Percentiles rank a stretch among this genome's conserved stretches.
Evolutionary conservation across 92 coral and sea anemone species (phyloP).

Genomic region (Isaurus tuberculatus): DNA sequence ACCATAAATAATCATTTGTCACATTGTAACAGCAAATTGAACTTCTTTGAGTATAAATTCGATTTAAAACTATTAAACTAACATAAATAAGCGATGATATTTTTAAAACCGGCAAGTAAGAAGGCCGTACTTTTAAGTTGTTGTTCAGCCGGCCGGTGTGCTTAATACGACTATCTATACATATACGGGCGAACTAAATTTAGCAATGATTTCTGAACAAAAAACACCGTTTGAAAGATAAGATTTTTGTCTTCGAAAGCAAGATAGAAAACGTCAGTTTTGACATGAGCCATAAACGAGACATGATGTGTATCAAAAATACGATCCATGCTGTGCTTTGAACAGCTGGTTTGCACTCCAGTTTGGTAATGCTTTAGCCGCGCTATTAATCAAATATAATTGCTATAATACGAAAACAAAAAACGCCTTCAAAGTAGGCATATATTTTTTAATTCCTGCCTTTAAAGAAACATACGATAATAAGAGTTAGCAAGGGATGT

Average conservation of each 20-base stretch:
- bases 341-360: constrained; percentile 20
- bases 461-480: background rate
- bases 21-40: background rate
- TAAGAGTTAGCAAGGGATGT: no score
- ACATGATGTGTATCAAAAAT: constrained; percentile 29
- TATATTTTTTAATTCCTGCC: background rate
- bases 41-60: background rate
- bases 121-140: background rate
- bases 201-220: constrained; percentile 31
- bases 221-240: constrained; percentile 29
- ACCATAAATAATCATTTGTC: background rate
- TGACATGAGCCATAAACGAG: constrained; percentile 42
- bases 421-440: constrained; percentile 19
- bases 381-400: constrained; percentile 37
- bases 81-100: background rate
- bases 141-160: constrained; percentile 17
- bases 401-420: constrained; percentile 38
- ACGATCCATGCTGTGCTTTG: background rate
- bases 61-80: background rate
- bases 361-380: constrained; percentile 16
- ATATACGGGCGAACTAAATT: constrained; percentile 9
- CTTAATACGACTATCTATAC: constrained; percentile 1
- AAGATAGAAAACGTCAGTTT: constrained; percentile 33
- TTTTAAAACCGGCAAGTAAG: background rate
- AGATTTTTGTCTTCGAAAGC: constrained; percentile 35